phyloP scores from a whole-genome alignment of 1,140 invertebrate species.

The Adelges cooleyi region DNA sequence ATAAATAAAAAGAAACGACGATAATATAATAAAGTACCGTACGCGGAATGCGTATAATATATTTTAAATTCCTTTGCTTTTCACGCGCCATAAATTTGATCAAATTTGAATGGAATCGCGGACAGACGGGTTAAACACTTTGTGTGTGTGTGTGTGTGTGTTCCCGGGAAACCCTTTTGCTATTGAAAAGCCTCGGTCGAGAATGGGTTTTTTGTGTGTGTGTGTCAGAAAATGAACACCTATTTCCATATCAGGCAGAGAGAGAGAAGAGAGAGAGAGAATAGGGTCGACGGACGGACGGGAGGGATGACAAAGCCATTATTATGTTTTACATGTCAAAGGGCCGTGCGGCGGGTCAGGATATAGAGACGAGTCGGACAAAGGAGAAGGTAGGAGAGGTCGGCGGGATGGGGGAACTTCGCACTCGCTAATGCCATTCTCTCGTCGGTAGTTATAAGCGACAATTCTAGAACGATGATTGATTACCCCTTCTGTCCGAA shows the following conservation, averaged over 20 bases:
- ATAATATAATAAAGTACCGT: no score
- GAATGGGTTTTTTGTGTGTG: no score
- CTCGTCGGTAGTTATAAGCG: constrained; percentile 14
- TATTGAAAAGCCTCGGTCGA: no score
- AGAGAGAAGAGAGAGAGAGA: constrained; percentile 27
- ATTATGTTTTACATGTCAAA: no score
- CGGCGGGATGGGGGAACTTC: constrained; percentile 28
- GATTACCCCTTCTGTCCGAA: not conserved
- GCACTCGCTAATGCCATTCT: constrained; percentile 5
- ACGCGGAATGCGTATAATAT: no score
- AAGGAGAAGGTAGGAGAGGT: constrained; percentile 27
- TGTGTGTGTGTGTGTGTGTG: not conserved
- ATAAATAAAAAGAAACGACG: no score
- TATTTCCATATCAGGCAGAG: not conserved
- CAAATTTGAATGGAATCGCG: no score
- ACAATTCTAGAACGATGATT: constrained; percentile 22
- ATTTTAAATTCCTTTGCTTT: no score
- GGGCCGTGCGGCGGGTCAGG: constrained; percentile 21
- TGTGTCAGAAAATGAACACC: no score
- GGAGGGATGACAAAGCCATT: constrained; percentile 16
- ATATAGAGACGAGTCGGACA: constrained; percentile 23
- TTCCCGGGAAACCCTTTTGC: not conserved
- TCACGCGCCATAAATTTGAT: no score
- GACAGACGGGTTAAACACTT: no score
- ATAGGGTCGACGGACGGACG: constrained; percentile 28